A percentile compares a stretch with the other conserved stretches of the same genome.
phyloP scores from a whole-genome alignment of 2,888 invertebrate genomes.

The Pristionchus entomophagus region DNA sequence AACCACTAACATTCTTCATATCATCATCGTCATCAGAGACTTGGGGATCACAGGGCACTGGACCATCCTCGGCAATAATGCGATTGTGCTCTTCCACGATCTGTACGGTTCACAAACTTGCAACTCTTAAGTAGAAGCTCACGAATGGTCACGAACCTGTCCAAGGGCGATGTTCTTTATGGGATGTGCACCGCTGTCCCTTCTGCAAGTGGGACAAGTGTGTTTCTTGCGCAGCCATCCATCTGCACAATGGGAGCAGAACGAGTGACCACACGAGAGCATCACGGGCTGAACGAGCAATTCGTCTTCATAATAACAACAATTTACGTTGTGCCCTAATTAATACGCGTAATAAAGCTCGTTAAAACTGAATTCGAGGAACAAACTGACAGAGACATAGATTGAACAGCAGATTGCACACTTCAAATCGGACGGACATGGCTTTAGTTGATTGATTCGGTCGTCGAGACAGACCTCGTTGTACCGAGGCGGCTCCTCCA shows the following conservation, averaged over 20 bases:
- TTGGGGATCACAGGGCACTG: neutral
- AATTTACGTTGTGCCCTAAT: neutral
- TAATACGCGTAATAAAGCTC: too few relatives aligned
- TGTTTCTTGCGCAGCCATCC: conserved; percentile 20
- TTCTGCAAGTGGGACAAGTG: conserved; percentile 46
- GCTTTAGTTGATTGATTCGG: too few relatives aligned
- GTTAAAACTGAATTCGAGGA: too few relatives aligned
- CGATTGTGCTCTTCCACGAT: conserved; percentile 39
- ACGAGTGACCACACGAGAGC: conserved; percentile 48
- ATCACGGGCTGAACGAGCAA: conserved; percentile 47
- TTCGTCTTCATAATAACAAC: neutral
- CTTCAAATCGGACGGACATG: conserved; percentile 44
- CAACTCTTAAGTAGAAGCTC: neutral
- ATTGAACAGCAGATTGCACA: conserved; percentile 43
- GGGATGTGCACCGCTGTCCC: neutral
- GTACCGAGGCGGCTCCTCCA: conserved; percentile 33
- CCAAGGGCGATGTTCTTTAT: conserved; percentile 48
- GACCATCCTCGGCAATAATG: conserved; percentile 2
- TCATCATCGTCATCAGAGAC: conserved; percentile 7
- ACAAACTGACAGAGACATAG: neutral
- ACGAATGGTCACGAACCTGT: conserved; percentile 14
- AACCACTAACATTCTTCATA: neutral
- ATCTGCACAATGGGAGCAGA: conserved; percentile 32
- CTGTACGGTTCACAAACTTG: neutral
- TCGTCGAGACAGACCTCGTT: conserved; percentile 32